Evolutionary conservation across 1,140 invertebrate genomes (phyloP).

Genomic region (Ooceraea biroi): DNA sequence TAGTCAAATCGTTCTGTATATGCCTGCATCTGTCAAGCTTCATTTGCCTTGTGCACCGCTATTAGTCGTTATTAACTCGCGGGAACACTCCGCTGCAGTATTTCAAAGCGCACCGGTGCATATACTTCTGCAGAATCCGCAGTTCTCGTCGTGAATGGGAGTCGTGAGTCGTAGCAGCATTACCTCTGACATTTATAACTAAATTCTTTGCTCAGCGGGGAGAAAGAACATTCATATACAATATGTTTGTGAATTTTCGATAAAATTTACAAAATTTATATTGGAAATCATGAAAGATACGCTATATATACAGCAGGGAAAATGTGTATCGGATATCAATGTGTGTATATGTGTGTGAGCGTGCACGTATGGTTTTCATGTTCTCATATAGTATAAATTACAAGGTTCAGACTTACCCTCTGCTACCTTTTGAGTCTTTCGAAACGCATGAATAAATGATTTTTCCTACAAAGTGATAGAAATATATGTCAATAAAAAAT

Average conservation of each 20-base stretch:
- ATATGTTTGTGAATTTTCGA: background rate
- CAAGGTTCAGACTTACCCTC: background rate
- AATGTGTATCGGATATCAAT: background rate
- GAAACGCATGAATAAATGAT: constrained; percentile 1
- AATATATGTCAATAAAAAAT: background rate
- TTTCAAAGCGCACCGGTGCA: background rate
- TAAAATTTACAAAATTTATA: constrained; percentile 18
- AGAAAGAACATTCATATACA: background rate
- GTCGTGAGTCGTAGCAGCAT: too few relatives aligned
- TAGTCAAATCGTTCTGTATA: background rate
- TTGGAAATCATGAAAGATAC: background rate
- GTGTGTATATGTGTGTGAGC: too few relatives aligned
- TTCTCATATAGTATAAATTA: constrained; percentile 21
- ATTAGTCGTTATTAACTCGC: constrained; percentile 30
- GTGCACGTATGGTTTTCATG: too few relatives aligned
- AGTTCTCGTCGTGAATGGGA: background rate
- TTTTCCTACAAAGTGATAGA: too few relatives aligned
- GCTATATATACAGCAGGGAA: background rate
- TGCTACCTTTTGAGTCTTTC: background rate
- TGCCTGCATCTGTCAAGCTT: constrained; percentile 17
- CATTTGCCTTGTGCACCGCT: background rate
- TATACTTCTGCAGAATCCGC: background rate
- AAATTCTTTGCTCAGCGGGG: background rate
- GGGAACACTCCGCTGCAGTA: background rate
- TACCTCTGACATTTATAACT: background rate